These are phyloP conservation scores for Sepioteuthis lessoniana DNA, from an alignment of 2,888 invertebrate genomes.

Conservation along the genomic window DNA sequence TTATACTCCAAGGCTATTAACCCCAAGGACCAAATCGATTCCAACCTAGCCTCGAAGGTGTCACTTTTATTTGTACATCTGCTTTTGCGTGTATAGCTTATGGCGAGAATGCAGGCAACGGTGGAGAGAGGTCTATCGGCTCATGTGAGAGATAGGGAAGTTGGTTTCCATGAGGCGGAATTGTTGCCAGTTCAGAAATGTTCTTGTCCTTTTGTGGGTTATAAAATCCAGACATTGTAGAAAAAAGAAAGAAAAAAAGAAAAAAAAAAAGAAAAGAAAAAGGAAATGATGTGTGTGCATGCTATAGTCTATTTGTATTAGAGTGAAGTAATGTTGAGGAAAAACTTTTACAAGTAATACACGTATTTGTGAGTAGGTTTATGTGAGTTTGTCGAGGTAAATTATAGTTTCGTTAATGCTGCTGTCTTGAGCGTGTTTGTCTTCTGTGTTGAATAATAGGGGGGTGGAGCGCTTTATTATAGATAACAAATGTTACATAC, in stretches of 20 bases:
- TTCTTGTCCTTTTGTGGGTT: neutral
- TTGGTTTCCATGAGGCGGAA: neutral
- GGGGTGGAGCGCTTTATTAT: neutral
- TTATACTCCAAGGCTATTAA: conserved; percentile 23
- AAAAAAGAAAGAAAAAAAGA: neutral
- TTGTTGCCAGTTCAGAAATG: neutral
- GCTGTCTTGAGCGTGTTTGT: neutral
- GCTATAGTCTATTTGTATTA: neutral
- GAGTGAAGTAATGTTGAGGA: neutral
- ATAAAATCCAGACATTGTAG: neutral
- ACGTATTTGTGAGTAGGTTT: neutral
- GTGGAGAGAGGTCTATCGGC: neutral
- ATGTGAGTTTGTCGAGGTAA: neutral
- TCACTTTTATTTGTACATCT: conserved; percentile 11
- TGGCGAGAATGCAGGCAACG: neutral
- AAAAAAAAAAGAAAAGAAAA: neutral
- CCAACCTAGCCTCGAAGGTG: conserved; percentile 33
- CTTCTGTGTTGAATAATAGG: neutral
- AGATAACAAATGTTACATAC: neutral
- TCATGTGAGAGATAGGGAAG: neutral
- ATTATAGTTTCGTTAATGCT: neutral
- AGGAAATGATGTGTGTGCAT: neutral
- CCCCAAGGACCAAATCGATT: conserved; percentile 33
- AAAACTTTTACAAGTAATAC: neutral
- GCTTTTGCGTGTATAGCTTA: conserved; percentile 18